These are phyloP conservation scores for Zosterops lateralis DNA, from an alignment of 2,113 vertebrate species.

Conservation along the genomic window DNA sequence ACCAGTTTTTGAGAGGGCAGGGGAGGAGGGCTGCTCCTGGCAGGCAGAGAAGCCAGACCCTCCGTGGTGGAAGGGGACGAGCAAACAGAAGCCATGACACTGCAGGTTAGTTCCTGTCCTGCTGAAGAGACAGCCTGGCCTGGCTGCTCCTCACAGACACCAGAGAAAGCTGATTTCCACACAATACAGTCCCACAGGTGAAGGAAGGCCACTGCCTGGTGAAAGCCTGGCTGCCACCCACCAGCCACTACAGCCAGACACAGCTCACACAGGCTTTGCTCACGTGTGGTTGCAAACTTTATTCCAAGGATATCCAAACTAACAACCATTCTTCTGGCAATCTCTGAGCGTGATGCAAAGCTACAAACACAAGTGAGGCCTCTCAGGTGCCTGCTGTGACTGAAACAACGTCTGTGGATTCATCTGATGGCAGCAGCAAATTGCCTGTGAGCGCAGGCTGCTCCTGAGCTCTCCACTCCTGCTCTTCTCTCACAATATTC, in stretches of 20 bases:
- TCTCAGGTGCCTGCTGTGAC: rapidly evolving
- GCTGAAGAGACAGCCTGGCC: background rate
- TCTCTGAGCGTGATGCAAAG: background rate
- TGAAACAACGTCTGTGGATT: background rate
- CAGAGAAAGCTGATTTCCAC: background rate
- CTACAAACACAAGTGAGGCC: background rate
- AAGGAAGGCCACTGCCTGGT: background rate
- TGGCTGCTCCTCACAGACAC: background rate
- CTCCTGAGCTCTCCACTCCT: background rate
- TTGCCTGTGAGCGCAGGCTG: background rate
- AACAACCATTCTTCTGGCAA: background rate
- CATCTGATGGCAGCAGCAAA: background rate
- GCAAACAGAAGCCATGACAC: background rate
- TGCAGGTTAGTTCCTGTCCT: background rate
- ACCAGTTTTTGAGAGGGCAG: background rate
- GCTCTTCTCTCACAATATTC: background rate
- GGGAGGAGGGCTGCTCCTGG: background rate
- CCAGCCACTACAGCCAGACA: background rate
- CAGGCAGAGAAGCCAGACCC: background rate
- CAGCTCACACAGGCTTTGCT: background rate
- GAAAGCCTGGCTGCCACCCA: background rate
- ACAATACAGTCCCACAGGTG: rapidly evolving
- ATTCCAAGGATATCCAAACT: background rate
- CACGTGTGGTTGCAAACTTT: rapidly evolving
- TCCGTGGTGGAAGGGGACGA: rapidly evolving